Percentiles rank a stretch among this genome's conserved stretches.
phyloP scores from a whole-genome alignment of 2,888 invertebrate species.

The Scaptomyza polygonia region DNA sequence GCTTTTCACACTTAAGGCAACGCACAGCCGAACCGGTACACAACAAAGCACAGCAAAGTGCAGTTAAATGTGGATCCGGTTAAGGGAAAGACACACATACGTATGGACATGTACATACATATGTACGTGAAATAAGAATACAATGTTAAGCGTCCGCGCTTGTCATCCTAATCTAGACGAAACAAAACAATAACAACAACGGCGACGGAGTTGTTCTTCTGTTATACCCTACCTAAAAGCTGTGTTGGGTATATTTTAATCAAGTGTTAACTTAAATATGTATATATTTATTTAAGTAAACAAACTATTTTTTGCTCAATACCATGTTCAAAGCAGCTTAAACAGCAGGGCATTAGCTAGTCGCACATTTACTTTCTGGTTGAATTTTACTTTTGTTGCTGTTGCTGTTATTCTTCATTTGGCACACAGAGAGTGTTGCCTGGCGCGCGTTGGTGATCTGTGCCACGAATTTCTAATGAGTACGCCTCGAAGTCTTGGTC shows the following conservation, averaged over 20 bases:
- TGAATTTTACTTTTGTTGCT: constrained; percentile 14
- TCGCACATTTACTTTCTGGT: background rate
- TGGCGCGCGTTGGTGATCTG: constrained; percentile 54
- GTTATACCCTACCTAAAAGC: constrained; percentile 7
- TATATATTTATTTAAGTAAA: too few species aligned
- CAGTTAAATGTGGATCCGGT: constrained; percentile 74
- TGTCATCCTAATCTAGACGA: constrained; percentile 45
- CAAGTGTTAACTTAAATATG: too few species aligned
- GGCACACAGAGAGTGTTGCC: constrained; percentile 50
- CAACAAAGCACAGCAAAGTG: constrained; percentile 54
- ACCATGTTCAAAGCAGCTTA: too few species aligned
- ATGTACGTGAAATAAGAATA: constrained; percentile 20
- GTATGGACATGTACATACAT: too few species aligned
- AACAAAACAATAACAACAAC: constrained; percentile 25
- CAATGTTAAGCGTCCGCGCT: constrained; percentile 24
- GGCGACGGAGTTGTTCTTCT: constrained; percentile 8
- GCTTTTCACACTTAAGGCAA: constrained; percentile 58
- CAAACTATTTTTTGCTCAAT: background rate
- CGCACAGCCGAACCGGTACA: constrained; percentile 58
- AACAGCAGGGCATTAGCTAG: constrained; percentile 13
- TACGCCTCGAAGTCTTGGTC: constrained; percentile 46
- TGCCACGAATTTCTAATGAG: constrained; percentile 55
- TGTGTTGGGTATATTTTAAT: background rate
- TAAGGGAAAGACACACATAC: constrained; percentile 17
- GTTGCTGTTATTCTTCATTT: constrained; percentile 42